Base-by-base conservation (phyloP, 2,113 vertebrate genomes). In the Podarcis muralis region DNA sequence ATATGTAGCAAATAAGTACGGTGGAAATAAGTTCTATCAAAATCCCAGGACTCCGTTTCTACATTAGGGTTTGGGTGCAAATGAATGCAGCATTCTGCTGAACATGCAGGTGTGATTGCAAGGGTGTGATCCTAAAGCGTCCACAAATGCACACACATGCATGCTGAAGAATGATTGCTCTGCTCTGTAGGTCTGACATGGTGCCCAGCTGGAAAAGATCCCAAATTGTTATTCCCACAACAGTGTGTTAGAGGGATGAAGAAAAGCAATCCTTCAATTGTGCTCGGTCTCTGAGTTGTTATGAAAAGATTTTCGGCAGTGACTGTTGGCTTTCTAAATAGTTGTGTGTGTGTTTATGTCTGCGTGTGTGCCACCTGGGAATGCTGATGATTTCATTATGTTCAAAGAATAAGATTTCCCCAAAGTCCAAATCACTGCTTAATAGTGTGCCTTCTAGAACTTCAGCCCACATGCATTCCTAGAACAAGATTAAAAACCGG, bases 321-420 rank as follows among this genome's bases (percentile, higher is more conserved):
- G 93, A 93, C 90, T 92, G 86, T 94, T 94, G 95, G 94, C 95
- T 94, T 93, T 91, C 81, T 94, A 95, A 95, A 94, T 94, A 95
- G 74, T 91, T 86, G 92, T 94, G 89, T 93, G 93, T 93, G 84
- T 95, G 95, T 95, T 84, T 92, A 94, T 95, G 95, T 95, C 93
- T 96, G 94, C 93, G 91, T 95, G 94, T 94, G 94, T 95, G 94
- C 94, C 95, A 95, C 89, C 0, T 93, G 92, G 94, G 93, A 96
- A 94, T 95, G 93, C 91, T 94, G 94, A 94, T 95, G 92, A 93
- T 92, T 96, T 96, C 94, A 93, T 95, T 94, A 95, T 91, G 93
- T 88, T 84, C 89, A 89, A 81, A 80, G 90, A 94, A 82, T 72
- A 86, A 85, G 88, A 81, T 92, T 91, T 92, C 94, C 90, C 92